Evolutionary conservation across 2,113 vertebrate species (phyloP).

Genomic region (Podocnemis expansa): DNA sequence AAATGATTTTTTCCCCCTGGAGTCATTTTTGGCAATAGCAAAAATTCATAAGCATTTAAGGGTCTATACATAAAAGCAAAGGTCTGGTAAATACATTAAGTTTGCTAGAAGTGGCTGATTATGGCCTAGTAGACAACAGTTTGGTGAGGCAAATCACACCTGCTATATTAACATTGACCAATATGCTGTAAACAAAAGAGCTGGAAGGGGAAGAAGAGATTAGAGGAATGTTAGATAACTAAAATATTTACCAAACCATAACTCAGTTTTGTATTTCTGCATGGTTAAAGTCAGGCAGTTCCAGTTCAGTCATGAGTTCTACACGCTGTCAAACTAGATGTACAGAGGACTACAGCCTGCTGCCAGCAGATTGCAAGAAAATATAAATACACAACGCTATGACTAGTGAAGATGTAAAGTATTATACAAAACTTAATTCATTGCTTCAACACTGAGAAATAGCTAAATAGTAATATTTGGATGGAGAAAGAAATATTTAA

Average conservation of each 20-base stretch:
- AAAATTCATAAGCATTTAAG: not conserved
- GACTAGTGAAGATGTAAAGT: constrained; percentile 39
- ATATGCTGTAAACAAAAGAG: not conserved
- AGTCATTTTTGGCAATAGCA: not conserved
- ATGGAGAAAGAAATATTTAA: not conserved
- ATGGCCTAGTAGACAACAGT: not conserved
- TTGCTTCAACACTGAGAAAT: not conserved
- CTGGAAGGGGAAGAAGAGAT: not conserved
- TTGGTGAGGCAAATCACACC: not conserved
- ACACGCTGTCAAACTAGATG: constrained; percentile 59
- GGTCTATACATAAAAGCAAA: not conserved
- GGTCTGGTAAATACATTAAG: not conserved
- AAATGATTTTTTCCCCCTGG: not conserved
- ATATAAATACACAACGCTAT: constrained; percentile 47
- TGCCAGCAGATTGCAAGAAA: constrained; percentile 36
- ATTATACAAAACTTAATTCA: constrained; percentile 10
- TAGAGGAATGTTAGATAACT: not conserved
- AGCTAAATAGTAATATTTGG: not conserved
- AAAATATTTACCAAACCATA: not conserved
- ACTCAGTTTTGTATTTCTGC: constrained; percentile 68
- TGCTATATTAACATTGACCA: not conserved
- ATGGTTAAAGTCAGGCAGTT: constrained; percentile 71
- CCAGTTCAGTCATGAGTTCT: constrained; percentile 28
- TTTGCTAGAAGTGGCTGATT: not conserved
- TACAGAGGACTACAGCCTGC: constrained; percentile 55